These are phyloP conservation scores for Griposia aprilina DNA, from an alignment of 2,888 invertebrate genomes.

Conservation along the genomic window DNA sequence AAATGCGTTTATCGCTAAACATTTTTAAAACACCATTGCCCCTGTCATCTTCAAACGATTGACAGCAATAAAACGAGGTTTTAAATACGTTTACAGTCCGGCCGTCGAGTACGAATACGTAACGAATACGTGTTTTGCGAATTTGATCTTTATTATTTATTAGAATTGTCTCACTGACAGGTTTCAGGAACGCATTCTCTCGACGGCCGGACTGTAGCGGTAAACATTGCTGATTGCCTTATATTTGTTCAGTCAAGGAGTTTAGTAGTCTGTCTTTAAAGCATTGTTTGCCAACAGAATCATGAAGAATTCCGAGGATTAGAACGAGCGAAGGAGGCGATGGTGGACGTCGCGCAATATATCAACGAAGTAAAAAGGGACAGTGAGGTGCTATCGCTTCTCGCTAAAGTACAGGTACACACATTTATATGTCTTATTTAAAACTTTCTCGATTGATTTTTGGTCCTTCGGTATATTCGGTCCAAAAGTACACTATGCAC, in stretches of 20 bases:
- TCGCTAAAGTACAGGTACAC: slow-evolving; percentile 95
- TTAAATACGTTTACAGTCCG: background rate
- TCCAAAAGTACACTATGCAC: no score
- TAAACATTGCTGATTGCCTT: background rate
- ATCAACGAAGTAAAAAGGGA: slow-evolving; percentile 99
- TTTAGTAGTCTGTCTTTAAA: background rate
- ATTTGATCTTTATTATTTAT: no score
- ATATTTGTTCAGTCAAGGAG: background rate
- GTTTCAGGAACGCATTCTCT: no score
- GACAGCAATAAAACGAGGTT: background rate
- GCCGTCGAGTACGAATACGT: no score
- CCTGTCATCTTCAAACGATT: background rate
- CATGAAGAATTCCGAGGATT: slow-evolving; percentile 96
- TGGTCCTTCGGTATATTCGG: no score
- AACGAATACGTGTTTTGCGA: no score
- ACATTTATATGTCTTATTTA: no score
- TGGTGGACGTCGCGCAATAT: slow-evolving; percentile 99
- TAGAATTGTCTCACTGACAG: no score
- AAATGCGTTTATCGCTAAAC: background rate
- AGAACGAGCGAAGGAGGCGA: slow-evolving; percentile 97
- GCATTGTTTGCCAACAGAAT: slow-evolving; percentile 85
- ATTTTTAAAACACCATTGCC: background rate
- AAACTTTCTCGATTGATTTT: no score
- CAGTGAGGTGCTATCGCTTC: slow-evolving; percentile 97
- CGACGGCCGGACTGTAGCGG: no score